Percentiles rank a stretch among this genome's conserved stretches.
phyloP scores from a whole-genome alignment of 2,797 vertebrate genomes.

The Vespertilio murinus region DNA sequence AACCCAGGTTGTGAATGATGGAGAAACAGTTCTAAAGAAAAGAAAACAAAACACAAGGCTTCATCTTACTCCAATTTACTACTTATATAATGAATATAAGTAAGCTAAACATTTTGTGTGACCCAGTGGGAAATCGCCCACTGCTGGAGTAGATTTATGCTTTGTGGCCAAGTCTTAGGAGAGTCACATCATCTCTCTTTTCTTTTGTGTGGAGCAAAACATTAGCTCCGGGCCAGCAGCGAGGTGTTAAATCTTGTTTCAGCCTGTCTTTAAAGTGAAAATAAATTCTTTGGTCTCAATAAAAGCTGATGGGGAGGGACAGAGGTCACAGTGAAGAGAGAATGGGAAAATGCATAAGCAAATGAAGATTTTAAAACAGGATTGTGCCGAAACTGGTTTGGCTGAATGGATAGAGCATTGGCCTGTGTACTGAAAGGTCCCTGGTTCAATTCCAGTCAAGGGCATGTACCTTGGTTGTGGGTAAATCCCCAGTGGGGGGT shows the following conservation, averaged over 20 bases:
- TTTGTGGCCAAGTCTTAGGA: not conserved
- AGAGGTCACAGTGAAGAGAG: not conserved
- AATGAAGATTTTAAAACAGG: conserved; percentile 21
- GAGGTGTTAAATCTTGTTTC: not conserved
- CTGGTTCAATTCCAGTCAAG: too few species aligned
- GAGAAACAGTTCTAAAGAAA: not conserved
- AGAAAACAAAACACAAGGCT: not conserved
- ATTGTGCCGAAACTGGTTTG: too few species aligned
- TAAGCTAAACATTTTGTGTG: not conserved
- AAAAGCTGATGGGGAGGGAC: not conserved
- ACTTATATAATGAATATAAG: not conserved
- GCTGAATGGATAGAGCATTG: too few species aligned
- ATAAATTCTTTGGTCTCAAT: not conserved
- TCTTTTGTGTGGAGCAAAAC: not conserved
- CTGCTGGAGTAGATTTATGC: not conserved
- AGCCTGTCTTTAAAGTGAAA: not conserved
- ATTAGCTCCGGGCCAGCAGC: not conserved
- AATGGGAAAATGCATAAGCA: not conserved
- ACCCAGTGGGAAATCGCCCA: not conserved
- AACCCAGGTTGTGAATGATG: not conserved
- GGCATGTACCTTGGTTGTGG: too few species aligned
- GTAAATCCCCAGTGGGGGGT: too few species aligned
- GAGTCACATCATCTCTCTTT: not conserved
- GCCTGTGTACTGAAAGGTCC: too few species aligned
- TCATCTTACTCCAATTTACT: not conserved